Evolutionary conservation across 2,113 vertebrate species (phyloP).

Genomic region (Athene noctua): DNA sequence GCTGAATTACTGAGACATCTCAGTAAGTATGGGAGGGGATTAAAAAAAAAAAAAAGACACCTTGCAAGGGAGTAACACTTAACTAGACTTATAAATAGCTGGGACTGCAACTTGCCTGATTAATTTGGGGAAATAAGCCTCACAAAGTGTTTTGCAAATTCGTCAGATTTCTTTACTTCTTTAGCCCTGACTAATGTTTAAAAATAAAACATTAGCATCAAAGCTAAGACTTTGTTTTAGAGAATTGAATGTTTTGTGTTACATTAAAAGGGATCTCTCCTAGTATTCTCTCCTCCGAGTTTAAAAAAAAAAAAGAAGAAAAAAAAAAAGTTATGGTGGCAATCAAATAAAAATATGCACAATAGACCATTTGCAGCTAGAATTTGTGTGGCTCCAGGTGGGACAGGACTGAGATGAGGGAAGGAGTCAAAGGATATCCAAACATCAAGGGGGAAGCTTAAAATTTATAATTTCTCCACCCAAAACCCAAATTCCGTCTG

Average conservation of each 20-base stretch:
- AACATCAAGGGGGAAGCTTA: background rate
- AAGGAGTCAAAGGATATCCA: background rate
- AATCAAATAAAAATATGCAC: background rate
- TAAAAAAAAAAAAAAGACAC: background rate
- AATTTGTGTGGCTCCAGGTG: background rate
- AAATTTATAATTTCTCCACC: background rate
- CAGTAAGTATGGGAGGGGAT: background rate
- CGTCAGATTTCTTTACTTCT: conserved; percentile 46
- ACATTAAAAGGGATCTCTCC: conserved; percentile 3
- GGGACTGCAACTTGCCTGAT: conserved; percentile 58
- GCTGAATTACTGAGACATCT: conserved; percentile 58
- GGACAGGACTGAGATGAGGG: background rate
- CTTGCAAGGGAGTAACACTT: conserved; percentile 61
- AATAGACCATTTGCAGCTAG: background rate
- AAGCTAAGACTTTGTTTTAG: conserved; percentile 33
- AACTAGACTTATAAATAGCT: conserved; percentile 78
- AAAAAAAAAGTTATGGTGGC: rapidly evolving
- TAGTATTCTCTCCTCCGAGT: background rate
- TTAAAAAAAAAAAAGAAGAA: background rate
- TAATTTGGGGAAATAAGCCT: conserved; percentile 68
- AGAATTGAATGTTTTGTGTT: conserved; percentile 66
- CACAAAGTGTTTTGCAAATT: conserved; percentile 60
- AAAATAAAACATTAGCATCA: conserved; percentile 52
- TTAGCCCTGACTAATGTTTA: conserved; percentile 28
- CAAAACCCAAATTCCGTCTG: background rate